Evolutionary conservation across 2,888 invertebrate species (phyloP), one percentile per base, ranked within the genome.

Genomic region (Abrostola tripartita): DNA sequence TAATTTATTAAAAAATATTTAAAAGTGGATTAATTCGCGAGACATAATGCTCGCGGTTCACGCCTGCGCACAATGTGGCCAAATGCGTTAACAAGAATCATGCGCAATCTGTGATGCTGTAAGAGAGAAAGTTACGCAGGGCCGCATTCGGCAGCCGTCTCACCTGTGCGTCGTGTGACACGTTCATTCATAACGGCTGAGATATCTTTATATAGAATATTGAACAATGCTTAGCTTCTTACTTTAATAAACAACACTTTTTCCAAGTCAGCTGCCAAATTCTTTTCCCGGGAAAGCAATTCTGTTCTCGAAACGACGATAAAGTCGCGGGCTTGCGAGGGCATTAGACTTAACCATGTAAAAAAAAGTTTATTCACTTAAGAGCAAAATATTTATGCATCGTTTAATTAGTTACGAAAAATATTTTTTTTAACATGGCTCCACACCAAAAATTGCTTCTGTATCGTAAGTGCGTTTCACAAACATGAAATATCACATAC

Each of bases 111-210:
- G 75, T 82, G 89, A 89, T 92, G 94, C 90, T 90, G 93, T 92
- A 93, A 94, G 75, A 92, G 94, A 86, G 94, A 94, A 94, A 94
- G 94, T 92, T 61, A 66, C 65, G 65, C 88, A 89, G 91, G 83
- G 84, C 85, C 88, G 90, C 73, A 87, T 76, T 81, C 62, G 66
- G 64, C 56, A 42, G 51, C 54, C 54, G 57, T 69, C 76, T 70
- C 24, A 24, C 24, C 24, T 24, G 68, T 68, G 52, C 55, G 65
- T 10, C 10, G 35, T 36, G 35, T 52, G 52, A 69, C 68, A 74
- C 67, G 69, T 66, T 66, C 75, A 75, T 75, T 79, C 66, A 75
- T 71, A 63, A 51, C 8, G 36, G 38, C 10, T 49, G 44, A 0
- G 8, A 12, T 7, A n/a, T 42, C 6, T 12, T 12, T 12, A 6